Evolutionary conservation across 2,797 vertebrate genomes (phyloP).

Genomic region (Labroides dimidiatus): DNA sequence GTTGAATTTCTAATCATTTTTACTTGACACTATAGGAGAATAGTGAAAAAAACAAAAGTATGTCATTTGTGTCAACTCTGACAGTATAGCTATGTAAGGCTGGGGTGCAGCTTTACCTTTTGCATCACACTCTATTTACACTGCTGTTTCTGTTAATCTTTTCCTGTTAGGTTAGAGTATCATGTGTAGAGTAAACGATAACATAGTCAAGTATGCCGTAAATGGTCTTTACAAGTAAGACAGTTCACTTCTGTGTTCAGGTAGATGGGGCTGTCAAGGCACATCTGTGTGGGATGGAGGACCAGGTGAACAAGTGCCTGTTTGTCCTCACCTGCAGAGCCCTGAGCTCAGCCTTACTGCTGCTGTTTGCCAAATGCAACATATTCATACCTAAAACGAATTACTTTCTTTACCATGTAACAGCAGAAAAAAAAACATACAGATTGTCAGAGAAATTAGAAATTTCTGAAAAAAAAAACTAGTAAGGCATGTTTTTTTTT

Average conservation of each 20-base stretch:
- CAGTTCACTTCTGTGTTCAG: slow-evolving; percentile 26
- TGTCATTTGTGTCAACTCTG: slow-evolving; percentile 13
- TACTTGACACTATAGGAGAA: slow-evolving; percentile 25
- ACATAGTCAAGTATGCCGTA: background rate
- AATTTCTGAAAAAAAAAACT: background rate
- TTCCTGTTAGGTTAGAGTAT: slow-evolving; percentile 4
- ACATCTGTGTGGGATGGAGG: slow-evolving; percentile 69
- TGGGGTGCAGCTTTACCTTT: background rate
- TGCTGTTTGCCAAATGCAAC: background rate
- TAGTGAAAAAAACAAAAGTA: slow-evolving; percentile 1
- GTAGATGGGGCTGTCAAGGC: slow-evolving; percentile 67
- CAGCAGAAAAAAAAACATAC: slow-evolving; percentile 12
- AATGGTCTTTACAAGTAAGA: slow-evolving; percentile 4
- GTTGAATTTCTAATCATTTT: slow-evolving; percentile 9
- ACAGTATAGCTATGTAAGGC: slow-evolving; percentile 2
- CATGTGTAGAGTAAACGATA: background rate
- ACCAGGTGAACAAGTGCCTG: slow-evolving; percentile 73
- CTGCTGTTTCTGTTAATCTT: background rate
- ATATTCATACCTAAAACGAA: background rate
- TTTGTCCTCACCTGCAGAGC: slow-evolving; percentile 65
- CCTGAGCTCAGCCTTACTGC: slow-evolving; percentile 24
- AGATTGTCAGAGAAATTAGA: background rate
- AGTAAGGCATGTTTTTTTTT: background rate
- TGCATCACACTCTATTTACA: background rate
- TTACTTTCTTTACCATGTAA: background rate